A percentile compares a stretch with the other conserved stretches of the same genome.
phyloP scores from a whole-genome alignment of 2,888 invertebrate species.

The Malthinus seriepunctatus region DNA sequence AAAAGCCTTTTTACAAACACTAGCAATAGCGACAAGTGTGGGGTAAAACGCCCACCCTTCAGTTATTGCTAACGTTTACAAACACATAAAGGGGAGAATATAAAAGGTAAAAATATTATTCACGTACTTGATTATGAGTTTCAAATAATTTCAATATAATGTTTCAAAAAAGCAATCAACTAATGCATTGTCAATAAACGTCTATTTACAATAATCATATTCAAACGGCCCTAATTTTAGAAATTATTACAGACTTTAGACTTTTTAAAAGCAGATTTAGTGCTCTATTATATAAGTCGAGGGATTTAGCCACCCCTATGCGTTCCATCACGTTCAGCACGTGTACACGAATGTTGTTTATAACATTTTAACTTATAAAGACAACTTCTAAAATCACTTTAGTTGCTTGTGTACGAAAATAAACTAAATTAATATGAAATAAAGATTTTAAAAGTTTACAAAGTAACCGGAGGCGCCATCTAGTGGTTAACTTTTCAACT shows the following conservation, averaged over 20 bases:
- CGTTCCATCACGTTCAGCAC: slow-evolving; percentile 23
- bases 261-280: slow-evolving; percentile 8
- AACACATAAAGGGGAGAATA: slow-evolving; percentile 8
- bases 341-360: slow-evolving; percentile 5
- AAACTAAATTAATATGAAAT: no score
- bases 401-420: no score
- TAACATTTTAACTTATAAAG: no score
- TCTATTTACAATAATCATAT: slow-evolving; percentile 15
- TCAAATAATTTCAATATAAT: slow-evolving; percentile 1
- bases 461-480: no score
- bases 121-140: slow-evolving; percentile 1
- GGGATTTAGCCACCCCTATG: slow-evolving; percentile 13
- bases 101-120: slow-evolving; percentile 13
- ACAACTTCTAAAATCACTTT: no score
- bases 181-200: slow-evolving; percentile 3
- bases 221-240: slow-evolving; percentile 16
- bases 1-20: slow-evolving; percentile 26
- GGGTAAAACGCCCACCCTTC: slow-evolving; percentile 16
- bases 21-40: slow-evolving; percentile 19
- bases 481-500: no score
- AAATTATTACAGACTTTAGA: slow-evolving; percentile 7
- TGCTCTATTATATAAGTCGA: slow-evolving; percentile 16
- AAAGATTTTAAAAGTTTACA: no score
- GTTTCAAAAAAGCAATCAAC: slow-evolving; percentile 4
- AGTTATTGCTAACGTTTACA: slow-evolving; percentile 11